phyloP scores from a whole-genome alignment of 2,113 vertebrate species.

The Mirounga angustirostris region DNA sequence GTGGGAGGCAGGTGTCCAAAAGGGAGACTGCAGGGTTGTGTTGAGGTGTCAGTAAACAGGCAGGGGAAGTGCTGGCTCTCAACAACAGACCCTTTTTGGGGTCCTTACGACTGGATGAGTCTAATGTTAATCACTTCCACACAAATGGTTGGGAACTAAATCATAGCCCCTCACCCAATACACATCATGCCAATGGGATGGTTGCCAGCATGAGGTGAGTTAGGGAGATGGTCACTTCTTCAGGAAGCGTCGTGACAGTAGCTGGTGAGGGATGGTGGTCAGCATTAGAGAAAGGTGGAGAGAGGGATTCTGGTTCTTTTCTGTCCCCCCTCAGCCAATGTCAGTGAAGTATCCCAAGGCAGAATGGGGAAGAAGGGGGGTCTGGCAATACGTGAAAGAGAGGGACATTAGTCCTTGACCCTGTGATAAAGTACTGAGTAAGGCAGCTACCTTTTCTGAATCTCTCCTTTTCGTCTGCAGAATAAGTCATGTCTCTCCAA shows the following conservation, averaged over 20 bases:
- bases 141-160: background rate
- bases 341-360: background rate
- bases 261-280: background rate
- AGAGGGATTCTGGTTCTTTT: background rate
- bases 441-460: background rate
- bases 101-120: background rate
- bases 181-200: background rate
- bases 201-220: conserved; percentile 32
- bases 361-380: background rate
- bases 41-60: conserved; percentile 61
- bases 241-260: background rate
- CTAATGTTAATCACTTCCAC: conserved; percentile 24
- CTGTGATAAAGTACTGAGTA: background rate
- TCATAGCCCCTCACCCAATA: background rate
- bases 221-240: conserved; percentile 20
- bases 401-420: background rate
- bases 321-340: background rate
- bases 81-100: conserved; percentile 17
- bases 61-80: conserved; percentile 24
- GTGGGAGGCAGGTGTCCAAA: conserved; percentile 66
- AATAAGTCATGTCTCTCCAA: background rate
- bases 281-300: background rate
- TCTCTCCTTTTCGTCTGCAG: conserved; percentile 1
- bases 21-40: conserved; percentile 28
- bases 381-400: background rate